Evolutionary conservation across 2,797 vertebrate species (phyloP).

Genomic region (Bucorvus abyssinicus): DNA sequence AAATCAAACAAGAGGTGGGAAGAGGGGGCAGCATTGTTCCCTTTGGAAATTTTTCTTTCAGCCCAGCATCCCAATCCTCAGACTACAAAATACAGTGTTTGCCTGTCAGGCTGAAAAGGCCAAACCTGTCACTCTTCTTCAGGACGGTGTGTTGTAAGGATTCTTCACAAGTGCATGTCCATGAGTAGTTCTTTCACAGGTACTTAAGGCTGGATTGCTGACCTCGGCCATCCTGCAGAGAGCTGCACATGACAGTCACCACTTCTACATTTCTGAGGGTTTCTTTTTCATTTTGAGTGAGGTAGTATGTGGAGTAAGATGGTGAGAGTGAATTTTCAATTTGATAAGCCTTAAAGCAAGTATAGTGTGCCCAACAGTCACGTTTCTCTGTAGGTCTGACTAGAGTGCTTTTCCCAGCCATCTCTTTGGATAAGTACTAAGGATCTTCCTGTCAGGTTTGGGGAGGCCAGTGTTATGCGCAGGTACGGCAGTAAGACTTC

Average conservation of each 20-base stretch:
- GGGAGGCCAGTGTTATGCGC: neutral
- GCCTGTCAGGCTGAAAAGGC: neutral
- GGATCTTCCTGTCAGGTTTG: neutral
- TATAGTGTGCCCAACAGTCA: neutral
- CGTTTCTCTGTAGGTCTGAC: neutral
- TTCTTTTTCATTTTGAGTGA: neutral
- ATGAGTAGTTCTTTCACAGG: neutral
- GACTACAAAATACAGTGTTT: neutral
- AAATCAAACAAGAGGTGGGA: neutral
- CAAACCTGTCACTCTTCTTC: neutral
- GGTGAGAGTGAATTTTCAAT: neutral
- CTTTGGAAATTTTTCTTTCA: neutral
- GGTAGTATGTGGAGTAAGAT: neutral
- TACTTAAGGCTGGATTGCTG: neutral
- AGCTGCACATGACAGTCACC: neutral
- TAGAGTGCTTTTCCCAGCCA: neutral
- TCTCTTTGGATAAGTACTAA: neutral
- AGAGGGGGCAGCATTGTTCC: neutral
- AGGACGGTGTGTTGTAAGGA: neutral
- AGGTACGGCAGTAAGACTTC: neutral
- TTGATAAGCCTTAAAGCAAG: neutral
- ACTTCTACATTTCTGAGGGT: neutral
- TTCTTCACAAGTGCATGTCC: neutral
- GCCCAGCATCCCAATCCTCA: neutral
- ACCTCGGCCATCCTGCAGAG: neutral